phyloP scores from a whole-genome alignment of 2,797 vertebrate species.

The Characodon lateralis region DNA sequence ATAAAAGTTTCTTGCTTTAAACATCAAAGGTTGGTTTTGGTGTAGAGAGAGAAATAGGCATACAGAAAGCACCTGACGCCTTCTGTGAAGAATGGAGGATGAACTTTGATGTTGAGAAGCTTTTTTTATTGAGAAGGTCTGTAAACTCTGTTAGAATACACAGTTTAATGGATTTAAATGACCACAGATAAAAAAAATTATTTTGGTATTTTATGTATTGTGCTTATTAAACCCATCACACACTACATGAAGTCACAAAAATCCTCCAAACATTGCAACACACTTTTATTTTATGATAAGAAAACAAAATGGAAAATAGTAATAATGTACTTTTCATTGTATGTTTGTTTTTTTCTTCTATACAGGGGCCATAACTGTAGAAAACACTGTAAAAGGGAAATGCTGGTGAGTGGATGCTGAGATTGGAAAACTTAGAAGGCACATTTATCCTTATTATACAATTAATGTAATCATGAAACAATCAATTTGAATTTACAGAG shows the following conservation, averaged over 20 bases:
- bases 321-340: not conserved
- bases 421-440: not conserved
- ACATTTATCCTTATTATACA: not conserved
- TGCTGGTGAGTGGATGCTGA: not conserved
- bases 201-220: not conserved
- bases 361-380: not conserved
- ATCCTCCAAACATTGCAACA: not conserved
- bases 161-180: slow-evolving; percentile 5
- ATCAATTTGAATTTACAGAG: slow-evolving; percentile 1
- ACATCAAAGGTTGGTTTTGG: slow-evolving; percentile 20
- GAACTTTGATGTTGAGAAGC: slow-evolving; percentile 25
- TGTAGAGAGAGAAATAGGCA: slow-evolving; percentile 14
- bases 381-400: not conserved
- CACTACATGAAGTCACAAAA: not conserved
- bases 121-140: slow-evolving; percentile 2
- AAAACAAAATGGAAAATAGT: not conserved
- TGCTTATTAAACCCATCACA: not conserved
- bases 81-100: not conserved
- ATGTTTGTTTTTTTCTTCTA: not conserved
- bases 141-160: slow-evolving; percentile 2
- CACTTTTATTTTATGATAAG: not conserved
- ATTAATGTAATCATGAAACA: not conserved
- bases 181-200: not conserved
- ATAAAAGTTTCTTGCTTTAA: slow-evolving; percentile 6
- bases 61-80: slow-evolving; percentile 1